Base-by-base conservation (phyloP, 1,140 invertebrate genomes). In the Conus betulinus region DNA sequence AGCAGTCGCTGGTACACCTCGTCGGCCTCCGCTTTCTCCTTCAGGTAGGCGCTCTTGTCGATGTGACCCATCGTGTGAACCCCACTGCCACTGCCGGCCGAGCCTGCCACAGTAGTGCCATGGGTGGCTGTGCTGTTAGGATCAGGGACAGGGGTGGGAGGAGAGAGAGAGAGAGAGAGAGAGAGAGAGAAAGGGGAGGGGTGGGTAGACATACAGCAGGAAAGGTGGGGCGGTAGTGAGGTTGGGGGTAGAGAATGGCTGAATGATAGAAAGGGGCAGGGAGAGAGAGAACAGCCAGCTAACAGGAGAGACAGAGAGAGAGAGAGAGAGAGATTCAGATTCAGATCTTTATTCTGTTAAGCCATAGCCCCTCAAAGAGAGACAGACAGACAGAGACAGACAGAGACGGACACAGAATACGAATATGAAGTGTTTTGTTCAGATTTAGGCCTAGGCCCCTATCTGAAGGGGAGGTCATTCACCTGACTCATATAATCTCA, bases 1-100 rank as follows among this genome's bases (percentile, higher is more conserved):
- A 92, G 78, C 51, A 93, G 90, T 81, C 90, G 89, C 83, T 93
- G 91, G 78, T 93, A 93, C 5, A 93, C 84, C 53, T 93, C 92
- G 71, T 93, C 93, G 17, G 88, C 84, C 25, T 83, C 82, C 52
- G 78, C 86, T 81, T 87, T 87, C 17, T 86, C 87, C 82, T 71
- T 74, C n/a, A 89, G 74, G 74, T 91, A 87, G 79, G 89, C 85
- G 60, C 63, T 55, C 25, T 87, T 15, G 89, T 87, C 53, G 53
- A 87, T 79, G 53, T 87, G 85, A 60, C 53, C 90, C 89, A 87
- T 90, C 25, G 74, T 84, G 23, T 53, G 53, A 52, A 5, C 25
- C 6, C 79, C 79, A 10, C 67, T 7, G 8, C 6, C 55, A 57
- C 51, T 79, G 78, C 27, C 78, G 7, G 51, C 51, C n/a, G 78